A percentile compares a stretch with the other conserved stretches of the same genome.
Conservation (phyloP, 2,113 vertebrate genomes). For the Motacilla alba region DNA sequence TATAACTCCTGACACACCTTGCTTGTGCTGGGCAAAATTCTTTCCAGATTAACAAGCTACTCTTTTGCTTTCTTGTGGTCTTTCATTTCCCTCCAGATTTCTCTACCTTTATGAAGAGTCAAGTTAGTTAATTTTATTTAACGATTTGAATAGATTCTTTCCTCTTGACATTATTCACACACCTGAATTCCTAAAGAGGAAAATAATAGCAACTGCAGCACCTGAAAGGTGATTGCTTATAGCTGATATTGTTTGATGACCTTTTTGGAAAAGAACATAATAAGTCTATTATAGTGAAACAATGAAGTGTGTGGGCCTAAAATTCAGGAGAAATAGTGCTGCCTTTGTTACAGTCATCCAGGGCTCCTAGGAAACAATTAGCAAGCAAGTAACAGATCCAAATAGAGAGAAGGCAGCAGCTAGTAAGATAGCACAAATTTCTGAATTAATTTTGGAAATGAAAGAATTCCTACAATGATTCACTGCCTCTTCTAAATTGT, state of each 20-base stretch:
- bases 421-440: neutral
- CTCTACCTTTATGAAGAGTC: neutral
- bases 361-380: neutral
- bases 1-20: neutral
- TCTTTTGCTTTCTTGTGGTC: neutral
- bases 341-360: neutral
- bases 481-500: neutral
- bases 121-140: slow-evolving; percentile 17
- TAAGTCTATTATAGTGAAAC: neutral
- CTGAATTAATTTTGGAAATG: neutral
- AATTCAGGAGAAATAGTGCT: neutral
- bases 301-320: neutral
- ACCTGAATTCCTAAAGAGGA: neutral
- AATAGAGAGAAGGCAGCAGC: neutral
- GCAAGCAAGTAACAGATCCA: neutral
- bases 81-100: neutral
- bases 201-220: neutral
- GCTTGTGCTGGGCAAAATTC: neutral
- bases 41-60: neutral
- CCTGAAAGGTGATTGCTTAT: neutral
- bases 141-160: neutral
- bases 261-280: neutral
- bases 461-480: neutral
- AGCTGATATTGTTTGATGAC: neutral
- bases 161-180: neutral